phyloP scores from a whole-genome alignment of 2,113 vertebrate genomes.

The Connochaetes taurinus region DNA sequence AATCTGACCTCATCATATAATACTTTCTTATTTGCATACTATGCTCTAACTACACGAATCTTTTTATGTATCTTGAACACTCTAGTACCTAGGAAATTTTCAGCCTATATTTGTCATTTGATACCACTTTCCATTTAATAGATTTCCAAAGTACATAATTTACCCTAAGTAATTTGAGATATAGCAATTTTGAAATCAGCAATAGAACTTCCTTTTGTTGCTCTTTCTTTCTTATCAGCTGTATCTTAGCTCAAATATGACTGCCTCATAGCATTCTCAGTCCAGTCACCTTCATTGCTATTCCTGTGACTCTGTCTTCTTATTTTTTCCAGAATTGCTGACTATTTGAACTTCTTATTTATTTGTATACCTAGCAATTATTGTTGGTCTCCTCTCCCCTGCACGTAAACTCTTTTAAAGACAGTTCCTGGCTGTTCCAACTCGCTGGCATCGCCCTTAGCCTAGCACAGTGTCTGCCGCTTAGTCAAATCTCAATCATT shows the following conservation, averaged over 20 bases:
- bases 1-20: neutral
- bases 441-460: neutral
- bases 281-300: neutral
- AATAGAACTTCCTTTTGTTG: neutral
- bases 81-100: neutral
- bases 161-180: neutral
- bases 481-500: neutral
- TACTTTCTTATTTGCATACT: neutral
- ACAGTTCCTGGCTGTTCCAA: neutral
- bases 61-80: neutral
- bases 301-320: neutral
- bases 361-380: neutral
- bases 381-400: neutral
- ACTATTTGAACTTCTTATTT: conserved; percentile 6
- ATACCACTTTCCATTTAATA: neutral
- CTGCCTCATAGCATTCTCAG: neutral
- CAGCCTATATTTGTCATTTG: neutral
- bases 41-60: neutral
- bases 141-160: neutral
- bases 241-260: neutral
- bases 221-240: neutral
- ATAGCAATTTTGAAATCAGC: neutral
- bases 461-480: neutral
- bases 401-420: neutral
- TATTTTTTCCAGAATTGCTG: neutral